Conservation (phyloP, 2,797 vertebrate genomes). For the Arnoldichthys spilopterus region DNA sequence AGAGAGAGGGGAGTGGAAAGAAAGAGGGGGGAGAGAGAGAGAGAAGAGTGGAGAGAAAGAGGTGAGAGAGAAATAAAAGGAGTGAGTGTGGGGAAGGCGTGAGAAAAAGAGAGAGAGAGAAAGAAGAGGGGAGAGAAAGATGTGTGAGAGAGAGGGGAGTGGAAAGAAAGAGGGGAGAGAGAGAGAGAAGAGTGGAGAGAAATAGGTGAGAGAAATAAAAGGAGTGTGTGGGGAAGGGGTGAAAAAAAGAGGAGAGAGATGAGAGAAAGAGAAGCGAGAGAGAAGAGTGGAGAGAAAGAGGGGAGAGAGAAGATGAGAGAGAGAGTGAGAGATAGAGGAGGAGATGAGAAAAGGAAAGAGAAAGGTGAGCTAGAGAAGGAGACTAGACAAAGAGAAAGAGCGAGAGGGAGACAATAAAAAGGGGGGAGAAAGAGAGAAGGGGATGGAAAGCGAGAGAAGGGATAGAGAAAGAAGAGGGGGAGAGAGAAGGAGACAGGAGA, state of each 20-base stretch:
- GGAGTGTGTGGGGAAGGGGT: conserved; percentile 50
- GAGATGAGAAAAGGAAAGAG: no score
- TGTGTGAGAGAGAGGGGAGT: no score
- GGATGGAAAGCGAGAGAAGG: no score
- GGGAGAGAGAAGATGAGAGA: conserved; percentile 83
- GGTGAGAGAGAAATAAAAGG: conserved; percentile 63
- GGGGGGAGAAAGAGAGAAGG: no score
- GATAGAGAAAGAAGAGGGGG: no score
- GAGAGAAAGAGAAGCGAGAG: conserved; percentile 67
- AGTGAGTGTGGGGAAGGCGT: conserved; percentile 50
- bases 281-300: conserved; percentile 17
- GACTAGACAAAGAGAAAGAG: no score
- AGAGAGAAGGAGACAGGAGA: no score
- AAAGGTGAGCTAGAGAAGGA: no score
- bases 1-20: conserved; percentile 8
- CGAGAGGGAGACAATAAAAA: no score
- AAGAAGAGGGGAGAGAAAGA: conserved; percentile 71
- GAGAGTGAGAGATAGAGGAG: no score
- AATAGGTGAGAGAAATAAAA: conserved; percentile 59
- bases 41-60: conserved; percentile 58
- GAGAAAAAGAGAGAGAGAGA: conserved; percentile 68
- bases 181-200: conserved; percentile 63
- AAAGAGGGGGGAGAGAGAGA: conserved; percentile 61
- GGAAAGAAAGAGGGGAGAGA: conserved; percentile 60
- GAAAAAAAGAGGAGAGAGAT: conserved; percentile 72